phyloP scores from a whole-genome alignment of 1,140 invertebrate genomes.

The Drosophila paulistorum region DNA sequence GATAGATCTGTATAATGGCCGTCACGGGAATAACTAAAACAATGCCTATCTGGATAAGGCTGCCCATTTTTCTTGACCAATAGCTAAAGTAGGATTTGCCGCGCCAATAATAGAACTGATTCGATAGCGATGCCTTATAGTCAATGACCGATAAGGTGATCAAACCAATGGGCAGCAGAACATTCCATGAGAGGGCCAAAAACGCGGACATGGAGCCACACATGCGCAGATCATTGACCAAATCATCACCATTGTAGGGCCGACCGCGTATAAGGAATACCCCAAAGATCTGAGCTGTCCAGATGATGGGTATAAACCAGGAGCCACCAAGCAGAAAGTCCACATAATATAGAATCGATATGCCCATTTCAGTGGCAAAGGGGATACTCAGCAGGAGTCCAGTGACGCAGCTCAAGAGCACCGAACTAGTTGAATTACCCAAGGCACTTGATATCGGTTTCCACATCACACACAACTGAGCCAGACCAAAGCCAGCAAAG shows the following conservation, averaged over 20 bases:
- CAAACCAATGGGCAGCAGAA: conserved; percentile 89
- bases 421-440: conserved; percentile 94
- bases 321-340: conserved; percentile 91
- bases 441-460: conserved; percentile 86
- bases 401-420: conserved; percentile 92
- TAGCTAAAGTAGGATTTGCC: conserved; percentile 87
- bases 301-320: conserved; percentile 94
- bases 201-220: conserved; percentile 87
- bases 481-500: conserved; percentile 93
- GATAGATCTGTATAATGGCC: conserved; percentile 91
- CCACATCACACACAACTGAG: conserved; percentile 88
- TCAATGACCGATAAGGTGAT: conserved; percentile 85
- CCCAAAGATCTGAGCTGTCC: conserved; percentile 89
- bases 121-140: conserved; percentile 77
- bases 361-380: conserved; percentile 94
- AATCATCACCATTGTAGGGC: conserved; percentile 92
- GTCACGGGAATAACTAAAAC: conserved; percentile 90
- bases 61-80: conserved; percentile 90
- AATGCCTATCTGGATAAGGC: conserved; percentile 90
- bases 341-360: conserved; percentile 92
- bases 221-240: conserved; percentile 87
- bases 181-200: conserved; percentile 94
- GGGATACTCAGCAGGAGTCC: conserved; percentile 93
- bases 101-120: conserved; percentile 81
- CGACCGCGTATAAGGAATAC: conserved; percentile 92